Evolutionary conservation across 2,797 vertebrate species (phyloP), one percentile per base, ranked within the genome.

Genomic region (Rhinogobio ventralis): DNA sequence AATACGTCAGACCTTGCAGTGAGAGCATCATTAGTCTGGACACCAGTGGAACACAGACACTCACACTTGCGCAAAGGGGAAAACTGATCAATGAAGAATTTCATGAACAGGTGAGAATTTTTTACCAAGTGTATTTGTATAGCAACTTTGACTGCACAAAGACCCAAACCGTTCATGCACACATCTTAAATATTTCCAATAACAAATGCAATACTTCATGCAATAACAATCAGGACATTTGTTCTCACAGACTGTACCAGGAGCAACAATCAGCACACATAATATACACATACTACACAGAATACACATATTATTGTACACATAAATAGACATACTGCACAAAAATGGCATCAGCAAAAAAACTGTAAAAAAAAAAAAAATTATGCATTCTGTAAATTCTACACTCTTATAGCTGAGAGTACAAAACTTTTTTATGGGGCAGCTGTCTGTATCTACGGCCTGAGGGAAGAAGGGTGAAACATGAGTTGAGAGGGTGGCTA

Each of bases 1-100:
- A 90, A 73, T 73, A 72, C 53, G 28, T 28, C 60, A 79, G 85
- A 80, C 90, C 91, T 85, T 88, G 86, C 84, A 86, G 0, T 86
- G 89, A 82, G 89, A 88, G 10, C 90, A 66, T 87, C 28, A 57
- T 88, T 64, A 86, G 82, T 53, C 45, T 89, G 55, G 39, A 42
- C 39, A 42, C 39, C 39, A 39, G 39, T 42, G 39, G 39, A 0
- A 42, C 39, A 10, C 39, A 86, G 5, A 89, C 84, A 5, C n/a
- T 86, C 7, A 82, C 77, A 20, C 78, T 77, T 66, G 49, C 67
- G 19, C 60, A 81, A 11, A 83, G 33, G 5, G 72, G 5, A 53
- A 75, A 53, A 23, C 19, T 55, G 10, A 55, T 15, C 1, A 10
- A 1, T 53, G 20, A 33, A n/a, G 53, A 75, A 7, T 7, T 55